Base-by-base conservation (phyloP, 2,797 vertebrate species). In the Helicolenus hilgendorfi region DNA sequence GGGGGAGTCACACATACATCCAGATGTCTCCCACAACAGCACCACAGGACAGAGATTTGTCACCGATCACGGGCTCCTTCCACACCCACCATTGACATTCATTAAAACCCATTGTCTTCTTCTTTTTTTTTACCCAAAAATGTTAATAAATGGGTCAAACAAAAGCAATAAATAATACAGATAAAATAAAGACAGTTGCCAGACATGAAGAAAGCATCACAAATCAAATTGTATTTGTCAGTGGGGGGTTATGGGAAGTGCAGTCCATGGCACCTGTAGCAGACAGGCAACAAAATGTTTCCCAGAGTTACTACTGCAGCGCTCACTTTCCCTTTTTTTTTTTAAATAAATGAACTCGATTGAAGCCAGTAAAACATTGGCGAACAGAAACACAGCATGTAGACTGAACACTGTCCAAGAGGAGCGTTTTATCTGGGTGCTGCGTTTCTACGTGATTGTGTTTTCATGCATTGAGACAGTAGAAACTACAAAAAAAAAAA, bases 81-180 rank as follows among this genome's bases (percentile, higher is more conserved):
- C 92, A 93, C 90, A 92, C 89, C 89, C 90, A 92, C 87, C 74
- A 59, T 79, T 87, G 91, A 97, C 96, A 97, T 96, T 97, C 95
- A 95, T 89, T 75, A 90, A 86, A 88, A 87, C 83, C 84, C 87
- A 86, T 69, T 85, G 85, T 85, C 84, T 71, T 74, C 65, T 70
- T 72, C 68, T 70, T 45, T 55, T 20, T 15, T 8, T 14, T 1
- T 13, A 36, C 35, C 68, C 73, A 60, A 65, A 78, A 85, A 70
- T 58, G 85, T 86, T 82, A 26, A 92, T 77, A 83, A 85, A 90
- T 77, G 91, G 84, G 80, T 93, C 72, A 26, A 93, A 96, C 70
- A 58, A 86, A 89, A 90, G 64, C 89, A 96, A 95, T 96, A 95
- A 96, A 96, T 95, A 94, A 93, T 53, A 79, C 72, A 87, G 93